Evolutionary conservation across 2,888 invertebrate species (phyloP).

Genomic region (Tipula vernalis): DNA sequence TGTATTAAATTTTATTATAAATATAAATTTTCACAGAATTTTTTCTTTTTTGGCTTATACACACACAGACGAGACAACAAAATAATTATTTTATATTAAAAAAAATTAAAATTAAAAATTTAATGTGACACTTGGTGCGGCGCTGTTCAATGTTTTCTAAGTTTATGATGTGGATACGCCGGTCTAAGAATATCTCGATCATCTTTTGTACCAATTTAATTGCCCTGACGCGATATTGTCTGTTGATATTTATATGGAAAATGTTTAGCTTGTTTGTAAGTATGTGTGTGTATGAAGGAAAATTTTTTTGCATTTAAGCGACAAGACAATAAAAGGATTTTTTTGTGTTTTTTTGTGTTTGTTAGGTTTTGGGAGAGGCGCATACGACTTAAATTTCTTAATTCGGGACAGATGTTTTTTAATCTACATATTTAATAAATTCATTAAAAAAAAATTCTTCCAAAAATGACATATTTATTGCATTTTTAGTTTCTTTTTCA

Average conservation of each 20-base stretch:
- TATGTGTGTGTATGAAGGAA: background rate
- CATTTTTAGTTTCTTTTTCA: background rate
- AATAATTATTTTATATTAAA: background rate
- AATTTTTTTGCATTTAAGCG: background rate
- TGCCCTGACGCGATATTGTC: background rate
- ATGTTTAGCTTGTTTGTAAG: background rate
- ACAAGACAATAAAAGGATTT: background rate
- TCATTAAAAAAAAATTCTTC: background rate
- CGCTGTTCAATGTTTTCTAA: background rate
- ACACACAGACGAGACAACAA: background rate
- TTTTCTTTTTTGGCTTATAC: background rate
- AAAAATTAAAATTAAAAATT: background rate
- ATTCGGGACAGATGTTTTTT: background rate
- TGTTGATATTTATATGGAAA: background rate
- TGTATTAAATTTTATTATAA: background rate
- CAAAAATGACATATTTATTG: background rate
- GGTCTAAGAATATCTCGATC: background rate
- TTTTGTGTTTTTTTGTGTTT: background rate
- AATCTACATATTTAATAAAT: slow-evolving; percentile 4
- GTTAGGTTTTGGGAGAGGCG: background rate
- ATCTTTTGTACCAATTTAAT: background rate
- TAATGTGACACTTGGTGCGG: background rate
- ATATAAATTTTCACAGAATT: background rate
- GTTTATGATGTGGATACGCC: background rate
- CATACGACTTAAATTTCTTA: background rate